Evolutionary conservation across 2,113 vertebrate genomes (phyloP).

Genomic region (Myrmecobius fasciatus): DNA sequence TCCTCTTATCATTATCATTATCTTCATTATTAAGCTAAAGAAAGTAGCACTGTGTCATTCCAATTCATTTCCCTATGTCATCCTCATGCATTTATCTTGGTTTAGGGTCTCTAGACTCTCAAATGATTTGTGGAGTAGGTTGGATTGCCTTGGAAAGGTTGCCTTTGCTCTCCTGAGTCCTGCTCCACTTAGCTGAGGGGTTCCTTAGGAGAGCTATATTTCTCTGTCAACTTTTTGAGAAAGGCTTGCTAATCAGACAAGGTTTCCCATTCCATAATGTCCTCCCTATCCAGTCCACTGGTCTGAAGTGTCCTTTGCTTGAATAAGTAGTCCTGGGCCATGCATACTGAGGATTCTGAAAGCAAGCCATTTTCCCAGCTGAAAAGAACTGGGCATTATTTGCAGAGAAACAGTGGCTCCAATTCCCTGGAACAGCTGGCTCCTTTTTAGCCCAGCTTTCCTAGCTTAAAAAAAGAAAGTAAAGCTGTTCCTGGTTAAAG

Average conservation of each 20-base stretch:
- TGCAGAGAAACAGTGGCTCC: background rate
- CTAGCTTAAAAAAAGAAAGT: conserved; percentile 16
- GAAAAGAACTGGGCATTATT: conserved; percentile 34
- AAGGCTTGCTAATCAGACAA: conserved; percentile 45
- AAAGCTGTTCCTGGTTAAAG: background rate
- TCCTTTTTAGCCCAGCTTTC: conserved; percentile 31
- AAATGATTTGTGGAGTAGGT: conserved; percentile 51
- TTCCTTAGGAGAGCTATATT: conserved; percentile 59
- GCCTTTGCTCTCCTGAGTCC: conserved; percentile 57
- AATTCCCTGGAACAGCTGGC: background rate
- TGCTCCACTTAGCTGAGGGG: conserved; percentile 42
- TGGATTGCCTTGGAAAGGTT: conserved; percentile 66
- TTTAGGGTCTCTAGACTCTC: conserved; percentile 53
- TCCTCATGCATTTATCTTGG: background rate
- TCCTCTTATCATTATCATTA: background rate
- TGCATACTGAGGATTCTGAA: conserved; percentile 28
- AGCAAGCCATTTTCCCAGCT: conserved; percentile 45
- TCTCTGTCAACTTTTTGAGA: conserved; percentile 50
- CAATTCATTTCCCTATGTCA: conserved; percentile 38
- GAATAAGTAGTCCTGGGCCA: conserved; percentile 12
- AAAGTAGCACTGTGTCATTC: conserved; percentile 13
- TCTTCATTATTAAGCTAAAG: conserved; percentile 6
- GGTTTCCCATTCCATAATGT: conserved; percentile 46
- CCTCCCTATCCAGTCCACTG: conserved; percentile 28
- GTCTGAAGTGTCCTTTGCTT: conserved; percentile 35